Conservation (phyloP, 2,888 invertebrate genomes). For the Drosophila aldrichi region DNA sequence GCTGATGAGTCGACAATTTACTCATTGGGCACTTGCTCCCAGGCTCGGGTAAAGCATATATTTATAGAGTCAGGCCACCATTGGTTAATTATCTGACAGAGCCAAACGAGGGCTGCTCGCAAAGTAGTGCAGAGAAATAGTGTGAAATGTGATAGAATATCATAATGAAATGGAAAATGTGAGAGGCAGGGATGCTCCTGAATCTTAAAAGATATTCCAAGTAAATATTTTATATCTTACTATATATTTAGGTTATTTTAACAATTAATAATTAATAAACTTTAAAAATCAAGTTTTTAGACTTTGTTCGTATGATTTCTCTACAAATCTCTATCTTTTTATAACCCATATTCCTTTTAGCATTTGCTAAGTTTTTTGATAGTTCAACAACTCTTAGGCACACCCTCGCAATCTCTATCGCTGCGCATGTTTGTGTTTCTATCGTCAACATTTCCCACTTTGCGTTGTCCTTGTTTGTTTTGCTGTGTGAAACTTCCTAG, state of each 20-base stretch:
- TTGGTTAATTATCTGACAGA: conserved; percentile 43
- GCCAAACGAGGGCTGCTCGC: conserved; percentile 27
- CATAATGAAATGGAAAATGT: too few relatives aligned
- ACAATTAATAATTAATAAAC: too few relatives aligned
- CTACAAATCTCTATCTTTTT: too few relatives aligned
- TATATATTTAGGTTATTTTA: too few relatives aligned
- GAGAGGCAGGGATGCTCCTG: too few relatives aligned
- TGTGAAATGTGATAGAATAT: too few relatives aligned
- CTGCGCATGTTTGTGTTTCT: conserved; percentile 30
- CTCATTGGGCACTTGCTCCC: conserved; percentile 65
- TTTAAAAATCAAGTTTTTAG: too few relatives aligned
- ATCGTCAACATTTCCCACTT: conserved; percentile 49
- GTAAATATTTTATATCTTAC: too few relatives aligned
- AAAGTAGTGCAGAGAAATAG: not conserved
- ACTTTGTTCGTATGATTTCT: too few relatives aligned
- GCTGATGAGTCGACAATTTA: conserved; percentile 61
- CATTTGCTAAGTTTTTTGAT: too few relatives aligned
- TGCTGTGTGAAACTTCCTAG: conserved; percentile 62
- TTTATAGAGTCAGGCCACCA: conserved; percentile 18
- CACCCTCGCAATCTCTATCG: conserved; percentile 28
- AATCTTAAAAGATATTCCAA: too few relatives aligned
- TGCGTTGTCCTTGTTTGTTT: conserved; percentile 73
- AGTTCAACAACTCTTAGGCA: not conserved
- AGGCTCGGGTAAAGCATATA: conserved; percentile 19
- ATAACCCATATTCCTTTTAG: too few relatives aligned